phyloP scores from a whole-genome alignment of 2,113 vertebrate genomes.

The Heterotis niloticus region DNA sequence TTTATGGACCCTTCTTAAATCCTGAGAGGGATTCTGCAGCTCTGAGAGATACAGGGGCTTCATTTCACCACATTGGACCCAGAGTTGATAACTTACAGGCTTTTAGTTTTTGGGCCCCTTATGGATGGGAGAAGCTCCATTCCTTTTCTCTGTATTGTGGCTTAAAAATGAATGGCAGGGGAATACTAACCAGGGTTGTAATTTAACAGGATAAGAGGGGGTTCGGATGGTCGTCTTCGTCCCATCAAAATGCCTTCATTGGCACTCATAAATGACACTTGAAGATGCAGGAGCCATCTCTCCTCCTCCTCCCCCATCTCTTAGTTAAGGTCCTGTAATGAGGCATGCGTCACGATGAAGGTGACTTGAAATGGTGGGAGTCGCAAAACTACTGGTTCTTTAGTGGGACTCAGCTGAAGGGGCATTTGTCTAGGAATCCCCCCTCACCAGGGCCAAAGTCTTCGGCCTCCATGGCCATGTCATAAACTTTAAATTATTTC shows the following conservation, averaged over 20 bases:
- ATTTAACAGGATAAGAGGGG: conserved; percentile 15
- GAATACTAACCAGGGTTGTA: conserved; percentile 2
- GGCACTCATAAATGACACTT: conserved; percentile 54
- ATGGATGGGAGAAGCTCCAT: not conserved
- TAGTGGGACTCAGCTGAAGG: conserved; percentile 50
- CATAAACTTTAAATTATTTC: not conserved
- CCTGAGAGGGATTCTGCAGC: not conserved
- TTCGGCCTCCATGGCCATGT: not conserved
- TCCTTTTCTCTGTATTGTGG: not conserved
- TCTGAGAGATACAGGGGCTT: no score
- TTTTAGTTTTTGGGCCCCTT: no score
- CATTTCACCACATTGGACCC: no score
- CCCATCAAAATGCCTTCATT: conserved; percentile 42
- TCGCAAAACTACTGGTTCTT: conserved; percentile 40
- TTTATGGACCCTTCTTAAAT: not conserved
- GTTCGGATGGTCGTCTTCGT: conserved; percentile 29
- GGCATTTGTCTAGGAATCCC: conserved; percentile 13
- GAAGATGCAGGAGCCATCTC: conserved; percentile 39
- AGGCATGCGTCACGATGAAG: conserved; percentile 58
- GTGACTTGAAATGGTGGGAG: conserved; percentile 50
- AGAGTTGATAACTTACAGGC: not conserved
- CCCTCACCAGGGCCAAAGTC: not conserved
- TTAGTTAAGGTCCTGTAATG: conserved; percentile 62
- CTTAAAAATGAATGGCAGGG: not conserved
- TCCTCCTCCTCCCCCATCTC: conserved; percentile 43